Evolutionary conservation across 2,888 invertebrate genomes (phyloP).

Genomic region (Scelioninae gen. 1): DNA sequence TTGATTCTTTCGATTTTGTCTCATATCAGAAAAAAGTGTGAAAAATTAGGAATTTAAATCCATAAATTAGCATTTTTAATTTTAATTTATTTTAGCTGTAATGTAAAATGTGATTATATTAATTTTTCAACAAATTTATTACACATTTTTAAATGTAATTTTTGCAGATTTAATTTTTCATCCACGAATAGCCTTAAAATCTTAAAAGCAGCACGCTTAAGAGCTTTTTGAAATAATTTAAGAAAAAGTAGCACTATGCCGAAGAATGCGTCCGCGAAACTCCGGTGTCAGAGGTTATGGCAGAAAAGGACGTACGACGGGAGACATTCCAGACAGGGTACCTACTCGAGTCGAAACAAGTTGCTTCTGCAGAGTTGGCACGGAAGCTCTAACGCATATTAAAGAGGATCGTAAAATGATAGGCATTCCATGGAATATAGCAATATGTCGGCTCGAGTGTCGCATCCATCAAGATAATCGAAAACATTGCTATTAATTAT

Average conservation of each 20-base stretch:
- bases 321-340: slow-evolving; percentile 69
- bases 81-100: too few species aligned
- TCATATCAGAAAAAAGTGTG: too few species aligned
- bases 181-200: too few species aligned
- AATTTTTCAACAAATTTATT: too few species aligned
- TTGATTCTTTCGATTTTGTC: background rate
- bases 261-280: slow-evolving; percentile 71
- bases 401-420: slow-evolving; percentile 71
- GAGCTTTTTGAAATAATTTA: slow-evolving; percentile 51
- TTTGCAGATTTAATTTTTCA: too few species aligned
- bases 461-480: slow-evolving; percentile 55
- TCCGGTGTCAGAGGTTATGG: slow-evolving; percentile 78
- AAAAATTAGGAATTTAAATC: too few species aligned
- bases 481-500: slow-evolving; percentile 34
- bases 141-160: too few species aligned
- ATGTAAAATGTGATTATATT: too few species aligned
- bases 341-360: slow-evolving; percentile 69
- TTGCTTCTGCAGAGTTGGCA: slow-evolving; percentile 63
- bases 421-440: slow-evolving; percentile 69
- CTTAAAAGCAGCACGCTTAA: too few species aligned
- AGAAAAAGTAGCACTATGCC: slow-evolving; percentile 63
- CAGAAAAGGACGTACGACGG: slow-evolving; percentile 77
- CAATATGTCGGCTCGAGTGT: slow-evolving; percentile 68
- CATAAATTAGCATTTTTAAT: too few species aligned
- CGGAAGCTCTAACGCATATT: slow-evolving; percentile 70